Conservation (phyloP, 1,140 invertebrate species). For the Papilio xuthus region DNA sequence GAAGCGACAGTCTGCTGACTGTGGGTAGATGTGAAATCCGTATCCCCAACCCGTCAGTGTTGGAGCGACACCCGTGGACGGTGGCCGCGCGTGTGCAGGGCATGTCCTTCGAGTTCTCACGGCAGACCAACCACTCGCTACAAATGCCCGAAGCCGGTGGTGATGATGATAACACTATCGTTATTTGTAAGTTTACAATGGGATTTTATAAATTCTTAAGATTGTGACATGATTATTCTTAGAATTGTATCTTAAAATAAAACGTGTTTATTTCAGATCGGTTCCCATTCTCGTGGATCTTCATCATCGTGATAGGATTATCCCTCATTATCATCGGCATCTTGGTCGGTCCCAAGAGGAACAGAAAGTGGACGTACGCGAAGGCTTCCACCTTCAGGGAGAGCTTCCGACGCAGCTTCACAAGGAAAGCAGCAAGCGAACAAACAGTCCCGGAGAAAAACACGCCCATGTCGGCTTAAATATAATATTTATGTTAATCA, state of each 20-base stretch:
- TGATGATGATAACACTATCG: slow-evolving; percentile 4
- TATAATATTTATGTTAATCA: slow-evolving; percentile 10
- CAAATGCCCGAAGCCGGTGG: background rate
- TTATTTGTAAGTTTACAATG: slow-evolving; percentile 16
- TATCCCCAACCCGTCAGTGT: slow-evolving; percentile 44
- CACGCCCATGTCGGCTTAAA: slow-evolving; percentile 51
- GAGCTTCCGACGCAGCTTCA: slow-evolving; percentile 53
- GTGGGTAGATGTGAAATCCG: slow-evolving; percentile 49
- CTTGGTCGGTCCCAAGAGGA: slow-evolving; percentile 49
- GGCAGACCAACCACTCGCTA: slow-evolving; percentile 42
- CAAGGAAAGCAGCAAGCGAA: slow-evolving; percentile 43
- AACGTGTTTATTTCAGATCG: slow-evolving; percentile 43
- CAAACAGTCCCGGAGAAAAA: slow-evolving; percentile 42
- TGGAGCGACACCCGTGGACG: slow-evolving; percentile 64
- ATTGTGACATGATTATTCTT: too few relatives aligned
- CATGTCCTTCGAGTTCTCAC: slow-evolving; percentile 46
- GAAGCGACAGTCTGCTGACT: background rate
- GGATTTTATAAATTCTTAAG: background rate
- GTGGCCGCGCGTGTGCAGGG: slow-evolving; percentile 52
- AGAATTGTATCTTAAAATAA: background rate
- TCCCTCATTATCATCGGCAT: slow-evolving; percentile 43
- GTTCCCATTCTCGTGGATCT: slow-evolving; percentile 44
- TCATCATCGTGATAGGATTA: slow-evolving; percentile 47
- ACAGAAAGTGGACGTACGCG: slow-evolving; percentile 53
- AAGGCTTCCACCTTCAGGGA: slow-evolving; percentile 46